phyloP scores from a whole-genome alignment of 1,140 invertebrate genomes.

The Calliphora vicina region DNA sequence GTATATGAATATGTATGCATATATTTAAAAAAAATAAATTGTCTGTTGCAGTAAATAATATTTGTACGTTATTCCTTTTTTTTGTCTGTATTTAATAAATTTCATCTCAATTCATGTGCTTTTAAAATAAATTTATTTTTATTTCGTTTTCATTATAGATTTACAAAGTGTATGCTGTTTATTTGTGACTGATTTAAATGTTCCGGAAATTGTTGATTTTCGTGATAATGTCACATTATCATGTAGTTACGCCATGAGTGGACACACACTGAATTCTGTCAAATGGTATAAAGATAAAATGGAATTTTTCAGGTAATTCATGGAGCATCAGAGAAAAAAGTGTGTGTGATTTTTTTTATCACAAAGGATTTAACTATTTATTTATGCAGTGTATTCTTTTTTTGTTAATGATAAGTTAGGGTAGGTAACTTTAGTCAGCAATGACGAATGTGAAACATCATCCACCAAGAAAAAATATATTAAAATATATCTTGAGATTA shows the following conservation, averaged over 20 bases:
- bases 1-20: no score
- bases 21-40: no score
- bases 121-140: neutral
- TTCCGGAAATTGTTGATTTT: conserved; percentile 66
- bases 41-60: no score
- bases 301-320: conserved; percentile 73
- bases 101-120: no score
- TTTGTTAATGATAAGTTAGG: no score
- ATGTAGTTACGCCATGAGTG: conserved; percentile 69
- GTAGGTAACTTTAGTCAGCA: no score
- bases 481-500: no score
- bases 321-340: neutral
- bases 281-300: conserved; percentile 82
- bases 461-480: no score
- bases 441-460: no score
- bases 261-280: conserved; percentile 75
- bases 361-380: neutral
- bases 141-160: conserved; percentile 42
- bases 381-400: no score
- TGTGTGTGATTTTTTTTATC: neutral
- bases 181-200: conserved; percentile 61
- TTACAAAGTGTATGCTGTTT: conserved; percentile 45
- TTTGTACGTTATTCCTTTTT: no score
- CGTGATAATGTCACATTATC: conserved; percentile 66
- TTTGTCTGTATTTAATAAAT: no score